phyloP scores from a whole-genome alignment of 2,797 vertebrate species.

The Sebastiscus albofasciatus region DNA sequence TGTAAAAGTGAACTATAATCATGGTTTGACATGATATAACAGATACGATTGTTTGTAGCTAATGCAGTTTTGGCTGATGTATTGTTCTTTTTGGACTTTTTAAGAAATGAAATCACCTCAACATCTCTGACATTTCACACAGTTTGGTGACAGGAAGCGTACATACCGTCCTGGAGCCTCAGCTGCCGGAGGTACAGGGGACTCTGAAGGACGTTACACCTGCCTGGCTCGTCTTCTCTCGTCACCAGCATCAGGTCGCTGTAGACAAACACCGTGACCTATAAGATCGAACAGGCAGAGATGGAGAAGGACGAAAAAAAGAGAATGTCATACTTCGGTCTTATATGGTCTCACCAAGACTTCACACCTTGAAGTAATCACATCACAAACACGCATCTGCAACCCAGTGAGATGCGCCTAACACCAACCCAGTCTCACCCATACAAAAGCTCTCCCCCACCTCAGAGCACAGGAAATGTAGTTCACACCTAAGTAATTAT shows the following conservation, averaged over 20 bases:
- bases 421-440: background rate
- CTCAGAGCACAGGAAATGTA: conserved; percentile 36
- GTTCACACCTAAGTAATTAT: background rate
- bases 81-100: background rate
- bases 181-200: conserved; percentile 92
- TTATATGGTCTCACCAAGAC: background rate
- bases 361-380: conserved; percentile 12
- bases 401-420: background rate
- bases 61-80: background rate
- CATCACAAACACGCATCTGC: conserved; percentile 15
- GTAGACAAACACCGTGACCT: conserved; percentile 95
- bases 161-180: conserved; percentile 91
- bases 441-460: too few relatives aligned
- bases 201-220: conserved; percentile 93
- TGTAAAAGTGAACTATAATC: background rate
- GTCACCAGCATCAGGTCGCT: conserved; percentile 95
- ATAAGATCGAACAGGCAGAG: background rate
- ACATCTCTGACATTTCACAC: background rate
- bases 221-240: conserved; percentile 91
- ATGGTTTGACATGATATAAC: background rate
- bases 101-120: background rate
- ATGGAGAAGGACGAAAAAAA: background rate
- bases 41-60: background rate
- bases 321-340: background rate
- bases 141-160: background rate